These are phyloP conservation scores for Drosophila serrata DNA, from an alignment of 1,140 invertebrate species.

Conservation along the genomic window DNA sequence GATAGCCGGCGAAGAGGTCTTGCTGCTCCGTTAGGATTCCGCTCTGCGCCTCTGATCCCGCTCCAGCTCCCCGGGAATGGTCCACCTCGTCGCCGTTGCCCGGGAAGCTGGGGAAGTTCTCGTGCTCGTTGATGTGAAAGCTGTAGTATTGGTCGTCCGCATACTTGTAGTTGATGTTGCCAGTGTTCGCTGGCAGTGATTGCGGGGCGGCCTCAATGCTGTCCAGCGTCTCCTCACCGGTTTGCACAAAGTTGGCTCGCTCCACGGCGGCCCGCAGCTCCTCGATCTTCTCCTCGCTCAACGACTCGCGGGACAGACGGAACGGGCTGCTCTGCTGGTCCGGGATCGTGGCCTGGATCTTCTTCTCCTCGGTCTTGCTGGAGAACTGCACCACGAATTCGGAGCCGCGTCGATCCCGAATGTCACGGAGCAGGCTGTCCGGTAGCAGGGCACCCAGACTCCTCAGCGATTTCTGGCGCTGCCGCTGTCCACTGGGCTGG, in stretches of 20 bases:
- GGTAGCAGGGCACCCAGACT: constrained; percentile 71
- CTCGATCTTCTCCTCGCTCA: constrained; percentile 72
- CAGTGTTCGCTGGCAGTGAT: constrained; percentile 34
- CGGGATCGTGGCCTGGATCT: constrained; percentile 52
- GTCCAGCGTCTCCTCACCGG: constrained; percentile 60
- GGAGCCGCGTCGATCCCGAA: constrained; percentile 69
- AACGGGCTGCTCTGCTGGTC: constrained; percentile 28
- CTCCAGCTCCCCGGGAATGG: constrained; percentile 46
- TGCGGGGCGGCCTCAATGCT: constrained; percentile 36
- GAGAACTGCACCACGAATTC: constrained; percentile 69
- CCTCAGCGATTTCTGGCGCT: constrained; percentile 66
- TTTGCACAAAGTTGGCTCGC: constrained; percentile 76
- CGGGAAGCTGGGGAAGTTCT: constrained; percentile 87
- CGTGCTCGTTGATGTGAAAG: constrained; percentile 92
- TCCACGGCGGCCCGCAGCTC: constrained; percentile 73
- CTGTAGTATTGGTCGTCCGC: constrained; percentile 92
- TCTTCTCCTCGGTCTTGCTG: constrained; percentile 10
- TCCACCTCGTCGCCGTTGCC: constrained; percentile 76
- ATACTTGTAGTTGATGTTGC: constrained; percentile 85
- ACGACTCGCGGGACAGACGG: constrained; percentile 63
- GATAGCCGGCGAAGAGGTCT: constrained; percentile 93
- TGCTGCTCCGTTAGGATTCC: constrained; percentile 56
- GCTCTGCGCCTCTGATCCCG: constrained; percentile 1
- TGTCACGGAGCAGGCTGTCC: constrained; percentile 80
- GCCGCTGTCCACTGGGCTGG: constrained; percentile 66